Evolutionary conservation across 2,888 invertebrate genomes (phyloP), one percentile per base, ranked within the genome.

Genomic region (Amphiduros pacificus): DNA sequence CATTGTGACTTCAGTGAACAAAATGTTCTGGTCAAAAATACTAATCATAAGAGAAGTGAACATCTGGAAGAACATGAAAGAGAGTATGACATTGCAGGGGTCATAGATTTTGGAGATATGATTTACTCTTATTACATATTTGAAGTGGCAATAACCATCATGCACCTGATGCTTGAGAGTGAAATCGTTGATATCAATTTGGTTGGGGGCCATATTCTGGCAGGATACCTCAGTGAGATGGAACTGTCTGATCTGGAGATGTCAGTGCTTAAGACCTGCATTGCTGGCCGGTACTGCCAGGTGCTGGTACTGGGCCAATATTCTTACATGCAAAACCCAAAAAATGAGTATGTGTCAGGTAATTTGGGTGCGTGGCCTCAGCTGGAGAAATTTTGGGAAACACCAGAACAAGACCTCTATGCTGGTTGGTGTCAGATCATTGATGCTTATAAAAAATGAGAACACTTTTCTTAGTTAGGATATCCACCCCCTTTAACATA

Each of bases 1-100:
- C 95, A 96, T 77, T 94, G 94, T 0, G 96, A 96, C 78, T 86
- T 92, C 62, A 95, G 95, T 78, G 94, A 94, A 75, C 91, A 91
- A 80, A 96, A 96, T 82, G 87, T 95, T 3, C 77, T 94, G 5
- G 88, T 91, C 0, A 78, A 81, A 9, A 41, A 24, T 1, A 20
- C 36, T 27, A n/a, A n/a, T n/a, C n/a, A n/a, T n/a, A 24, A 51
- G 74, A 76, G 17, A 69, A 71, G 84, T 83, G 41, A 77, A 84
- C 41, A 80, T 83, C 11, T 58, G 9, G 14, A 1, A 56, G 24
- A n/a, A 4, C 63, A 67, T 11, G 55, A 63, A n/a, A 56, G 63
- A 0, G 86, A 86, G 29, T 87, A 87, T 82, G 83, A 84, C 55
- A 85, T 93, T 9, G 82, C 85, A 1, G 91, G 89, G 0, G 84